Evolutionary conservation across 2,113 vertebrate genomes (phyloP), one percentile per base, ranked within the genome.

Genomic region (Orycteropus afer): DNA sequence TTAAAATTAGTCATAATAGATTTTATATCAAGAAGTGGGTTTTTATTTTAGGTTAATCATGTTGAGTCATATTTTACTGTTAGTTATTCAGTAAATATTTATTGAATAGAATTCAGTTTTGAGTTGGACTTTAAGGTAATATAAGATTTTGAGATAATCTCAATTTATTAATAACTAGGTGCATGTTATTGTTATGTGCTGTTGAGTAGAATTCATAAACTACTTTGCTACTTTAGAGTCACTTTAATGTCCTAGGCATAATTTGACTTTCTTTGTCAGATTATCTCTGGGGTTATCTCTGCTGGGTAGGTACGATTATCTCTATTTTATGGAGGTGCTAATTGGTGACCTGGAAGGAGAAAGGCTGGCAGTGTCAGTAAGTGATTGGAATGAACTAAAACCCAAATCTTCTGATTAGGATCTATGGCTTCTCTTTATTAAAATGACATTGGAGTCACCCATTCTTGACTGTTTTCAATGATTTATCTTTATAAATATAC

Each of bases 21-120:
- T 85, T 96, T 88, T 73, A 80, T 76, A 47, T 93, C 8, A 91
- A 83, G 37, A 92, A 57, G 27, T 86, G 27, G 14, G 57, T 76
- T 95, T 92, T 94, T 92, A 81, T 92, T 47, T 84, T 94, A 79
- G 53, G 11, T 22, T 83, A 83, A 42, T 82, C 45, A 51, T 90
- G 10, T 77, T 84, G 59, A 87, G 3, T 5, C 18, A 90, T 84
- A 71, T 82, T 80, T 94, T 95, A 79, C 2, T 40, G 87, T 90
- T 27, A 45, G 12, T 40, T 82, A 77, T 32, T 78, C 42, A 93
- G 49, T 86, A 85, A 90, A 84, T 84, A 9, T 53, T 95, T 94
- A 79, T 82, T 76, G 67, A 91, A 80, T 88, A 86, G 53, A 93
- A 87, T 87, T 86, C 8, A 83, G 14, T 86, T 93, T 89, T 93